Evolutionary conservation across 2,888 invertebrate genomes (phyloP).

Genomic region (Leuctra nigra): DNA sequence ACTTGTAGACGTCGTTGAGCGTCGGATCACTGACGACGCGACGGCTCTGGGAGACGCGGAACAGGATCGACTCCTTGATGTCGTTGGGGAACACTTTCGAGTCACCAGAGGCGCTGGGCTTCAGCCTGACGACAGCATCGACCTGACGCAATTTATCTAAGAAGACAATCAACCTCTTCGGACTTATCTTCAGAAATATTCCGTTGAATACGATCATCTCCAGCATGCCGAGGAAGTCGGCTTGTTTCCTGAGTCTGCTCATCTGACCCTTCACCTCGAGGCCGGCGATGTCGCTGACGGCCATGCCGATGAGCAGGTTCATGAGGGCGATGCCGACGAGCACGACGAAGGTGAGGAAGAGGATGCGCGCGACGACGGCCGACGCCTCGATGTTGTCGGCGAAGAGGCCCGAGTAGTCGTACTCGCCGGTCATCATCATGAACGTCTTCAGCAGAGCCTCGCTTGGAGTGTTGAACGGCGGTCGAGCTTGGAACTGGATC

Average conservation of each 20-base stretch:
- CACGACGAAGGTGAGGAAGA: conserved; percentile 48
- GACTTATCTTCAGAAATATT: conserved; percentile 1
- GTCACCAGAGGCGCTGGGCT: neutral
- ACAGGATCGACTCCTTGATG: neutral
- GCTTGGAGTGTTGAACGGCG: conserved; percentile 48
- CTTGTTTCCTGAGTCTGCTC: conserved; percentile 48
- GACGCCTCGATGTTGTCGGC: conserved; percentile 39
- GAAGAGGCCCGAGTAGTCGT: conserved; percentile 48
- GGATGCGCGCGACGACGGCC: conserved; percentile 43
- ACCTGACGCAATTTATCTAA: neutral
- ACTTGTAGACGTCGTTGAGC: neutral
- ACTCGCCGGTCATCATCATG: conserved; percentile 56
- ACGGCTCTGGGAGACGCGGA: neutral
- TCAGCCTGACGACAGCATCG: neutral
- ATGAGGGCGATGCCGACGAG: conserved; percentile 51
- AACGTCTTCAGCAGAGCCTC: conserved; percentile 49
- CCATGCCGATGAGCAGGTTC: conserved; percentile 53
- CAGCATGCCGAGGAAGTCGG: conserved; percentile 46
- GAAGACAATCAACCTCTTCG: conserved; percentile 32
- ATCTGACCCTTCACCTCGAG: conserved; percentile 51
- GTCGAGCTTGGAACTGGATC: conserved; percentile 47
- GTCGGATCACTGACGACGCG: conserved; percentile 1
- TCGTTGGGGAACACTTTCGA: neutral
- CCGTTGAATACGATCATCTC: conserved; percentile 47
- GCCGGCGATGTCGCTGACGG: conserved; percentile 52